Evolutionary conservation across 2,113 vertebrate genomes (phyloP).

Genomic region (Colius striatus): DNA sequence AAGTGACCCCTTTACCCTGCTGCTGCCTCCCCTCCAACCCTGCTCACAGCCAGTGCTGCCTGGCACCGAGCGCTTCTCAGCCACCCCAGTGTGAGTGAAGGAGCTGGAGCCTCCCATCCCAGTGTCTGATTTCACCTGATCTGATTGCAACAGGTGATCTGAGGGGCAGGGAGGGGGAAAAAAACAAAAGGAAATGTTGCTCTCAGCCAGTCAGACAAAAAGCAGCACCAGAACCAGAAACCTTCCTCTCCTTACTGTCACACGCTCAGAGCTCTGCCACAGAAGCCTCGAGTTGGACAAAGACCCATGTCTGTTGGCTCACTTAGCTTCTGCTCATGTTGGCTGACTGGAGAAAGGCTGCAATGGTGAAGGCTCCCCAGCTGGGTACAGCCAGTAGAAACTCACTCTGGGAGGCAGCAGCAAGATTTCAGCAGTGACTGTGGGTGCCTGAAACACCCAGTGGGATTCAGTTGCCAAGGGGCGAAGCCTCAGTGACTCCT

Average conservation of each 20-base stretch:
- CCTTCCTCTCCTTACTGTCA: not conserved
- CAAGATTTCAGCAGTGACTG: not conserved
- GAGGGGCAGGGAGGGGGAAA: not conserved
- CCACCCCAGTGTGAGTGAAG: not conserved
- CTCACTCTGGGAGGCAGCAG: not conserved
- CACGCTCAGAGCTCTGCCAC: not conserved
- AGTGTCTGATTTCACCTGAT: conserved; percentile 36
- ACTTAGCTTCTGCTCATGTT: not conserved
- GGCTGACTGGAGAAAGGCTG: not conserved
- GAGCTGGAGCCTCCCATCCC: not conserved
- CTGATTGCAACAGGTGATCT: not conserved
- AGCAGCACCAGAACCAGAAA: not conserved
- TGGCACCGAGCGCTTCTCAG: accelerated
- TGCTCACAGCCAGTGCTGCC: accelerated
- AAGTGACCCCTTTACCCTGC: not conserved
- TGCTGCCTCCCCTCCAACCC: not conserved
- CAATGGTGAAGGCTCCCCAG: not conserved
- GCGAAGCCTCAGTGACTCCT: not conserved
- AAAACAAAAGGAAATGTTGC: not conserved
- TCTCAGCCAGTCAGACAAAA: not conserved
- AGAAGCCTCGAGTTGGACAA: not conserved
- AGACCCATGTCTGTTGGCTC: not conserved
- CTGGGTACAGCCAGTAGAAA: not conserved
- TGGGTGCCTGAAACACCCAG: not conserved
- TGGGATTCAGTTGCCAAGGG: not conserved